Conservation (phyloP, 2,113 vertebrate species). For the Pterocles burchelli region DNA sequence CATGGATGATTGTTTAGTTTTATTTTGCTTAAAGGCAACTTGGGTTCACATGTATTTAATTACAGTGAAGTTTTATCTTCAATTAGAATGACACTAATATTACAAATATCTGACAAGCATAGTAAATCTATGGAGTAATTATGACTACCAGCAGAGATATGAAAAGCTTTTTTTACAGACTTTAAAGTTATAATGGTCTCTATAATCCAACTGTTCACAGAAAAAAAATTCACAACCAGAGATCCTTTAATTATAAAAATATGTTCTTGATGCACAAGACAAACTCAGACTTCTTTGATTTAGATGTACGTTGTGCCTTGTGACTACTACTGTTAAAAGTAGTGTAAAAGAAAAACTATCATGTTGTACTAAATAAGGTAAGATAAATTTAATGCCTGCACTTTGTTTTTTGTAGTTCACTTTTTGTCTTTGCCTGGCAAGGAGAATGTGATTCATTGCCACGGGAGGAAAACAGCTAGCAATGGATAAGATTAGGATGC, state of each 20-base stretch:
- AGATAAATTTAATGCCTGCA: neutral
- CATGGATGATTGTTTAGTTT: neutral
- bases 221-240: neutral
- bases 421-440: neutral
- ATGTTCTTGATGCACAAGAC: neutral
- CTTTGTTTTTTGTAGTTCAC: neutral
- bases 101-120: conserved; percentile 11
- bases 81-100: neutral
- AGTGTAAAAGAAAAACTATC: neutral
- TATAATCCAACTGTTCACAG: neutral
- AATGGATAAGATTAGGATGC: neutral
- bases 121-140: neutral
- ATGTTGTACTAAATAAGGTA: neutral
- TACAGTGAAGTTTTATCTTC: neutral
- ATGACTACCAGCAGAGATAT: neutral
- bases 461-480: neutral
- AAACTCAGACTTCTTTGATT: neutral
- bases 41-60: neutral
- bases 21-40: neutral
- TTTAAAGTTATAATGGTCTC: neutral
- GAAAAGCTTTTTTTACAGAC: neutral
- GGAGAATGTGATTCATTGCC: neutral
- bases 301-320: neutral
- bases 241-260: neutral
- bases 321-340: neutral